phyloP scores from a whole-genome alignment of 2,888 invertebrate species.

The Galeruca laticollis region DNA sequence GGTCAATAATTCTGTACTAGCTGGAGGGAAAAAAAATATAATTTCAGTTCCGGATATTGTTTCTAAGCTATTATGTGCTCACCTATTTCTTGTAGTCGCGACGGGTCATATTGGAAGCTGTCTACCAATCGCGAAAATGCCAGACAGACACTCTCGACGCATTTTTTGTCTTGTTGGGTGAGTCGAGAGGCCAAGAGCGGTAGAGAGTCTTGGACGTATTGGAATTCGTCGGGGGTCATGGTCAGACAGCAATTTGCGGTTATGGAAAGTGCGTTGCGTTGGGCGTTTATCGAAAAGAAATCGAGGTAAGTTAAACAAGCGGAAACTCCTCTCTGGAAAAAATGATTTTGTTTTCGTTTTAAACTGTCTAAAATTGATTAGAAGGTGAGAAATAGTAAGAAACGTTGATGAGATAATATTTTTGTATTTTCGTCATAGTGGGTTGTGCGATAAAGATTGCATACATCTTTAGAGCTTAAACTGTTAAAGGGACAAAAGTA shows the following conservation, averaged over 20 bases:
- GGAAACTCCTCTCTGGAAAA: conserved; percentile 87
- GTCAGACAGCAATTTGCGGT: conserved; percentile 98
- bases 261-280: conserved; percentile 94
- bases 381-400: too few relatives aligned
- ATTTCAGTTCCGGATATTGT: too few relatives aligned
- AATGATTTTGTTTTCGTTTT: too few relatives aligned
- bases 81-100: conserved; percentile 87
- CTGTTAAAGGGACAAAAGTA: too few relatives aligned
- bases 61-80: too few relatives aligned
- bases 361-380: too few relatives aligned
- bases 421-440: too few relatives aligned
- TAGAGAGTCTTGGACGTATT: conserved; percentile 89
- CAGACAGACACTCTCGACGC: conserved; percentile 96
- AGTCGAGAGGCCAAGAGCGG: conserved; percentile 84
- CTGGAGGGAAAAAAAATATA: conserved; percentile 54
- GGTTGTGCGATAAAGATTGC: too few relatives aligned
- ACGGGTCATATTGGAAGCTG: conserved; percentile 93
- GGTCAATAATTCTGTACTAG: conserved; percentile 88
- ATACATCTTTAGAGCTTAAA: too few relatives aligned
- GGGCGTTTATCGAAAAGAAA: conserved; percentile 98
- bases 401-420: too few relatives aligned
- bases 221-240: conserved; percentile 93
- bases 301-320: conserved; percentile 97
- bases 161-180: conserved; percentile 95
- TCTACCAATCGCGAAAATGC: conserved; percentile 97